Evolutionary conservation across 1,140 invertebrate genomes (phyloP), one percentile per base, ranked within the genome.

Genomic region (Muscidifurax raptorellus): DNA sequence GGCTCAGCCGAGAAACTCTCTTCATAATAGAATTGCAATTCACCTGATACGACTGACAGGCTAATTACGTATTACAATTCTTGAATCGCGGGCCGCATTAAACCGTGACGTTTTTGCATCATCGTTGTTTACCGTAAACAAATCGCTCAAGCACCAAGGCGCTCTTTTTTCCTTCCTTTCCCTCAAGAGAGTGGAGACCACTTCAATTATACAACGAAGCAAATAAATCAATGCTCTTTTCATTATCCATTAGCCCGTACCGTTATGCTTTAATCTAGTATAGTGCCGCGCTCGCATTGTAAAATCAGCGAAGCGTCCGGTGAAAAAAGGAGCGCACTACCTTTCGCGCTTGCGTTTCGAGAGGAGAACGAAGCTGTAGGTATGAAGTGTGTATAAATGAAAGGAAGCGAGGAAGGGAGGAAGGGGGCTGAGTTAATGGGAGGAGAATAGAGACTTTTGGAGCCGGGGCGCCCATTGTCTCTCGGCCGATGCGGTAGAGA

Each of bases 361-460:
- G 52, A 59, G 52, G 52, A 59, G 66, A 69, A 18, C 66, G 18
- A 59, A 59, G 52, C 52, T 59, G 52, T 59, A 59, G 52, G 22
- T 59, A 59, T 36, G 40, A 40, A 32, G 27, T 30, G n/a, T 74
- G 32, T n/a, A 74, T 32, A 30, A 40, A 36, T 30, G 80, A 27
- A 15, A 40, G 44, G 80, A 30, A 25, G 40, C 13, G 7, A 28
- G 80, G 66, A 30, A 25, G 40, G n/a, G 7, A 28, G 80, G 66
- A 71, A 30, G 69, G 30, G 28, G 27, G 40, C 22, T 5, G n/a
- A 76, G 72, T n/a, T 77, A 84, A 84, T 84, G 67, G 83, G 30
- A 74, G 72, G 32, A 85, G 83, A 85, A 80, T 80, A 80, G 83
- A 75, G 83, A 85, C 77, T 84, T 84, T 84, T 28, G 83, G 64